phyloP scores from a whole-genome alignment of 1,140 invertebrate species.

The Euschistus heros region DNA sequence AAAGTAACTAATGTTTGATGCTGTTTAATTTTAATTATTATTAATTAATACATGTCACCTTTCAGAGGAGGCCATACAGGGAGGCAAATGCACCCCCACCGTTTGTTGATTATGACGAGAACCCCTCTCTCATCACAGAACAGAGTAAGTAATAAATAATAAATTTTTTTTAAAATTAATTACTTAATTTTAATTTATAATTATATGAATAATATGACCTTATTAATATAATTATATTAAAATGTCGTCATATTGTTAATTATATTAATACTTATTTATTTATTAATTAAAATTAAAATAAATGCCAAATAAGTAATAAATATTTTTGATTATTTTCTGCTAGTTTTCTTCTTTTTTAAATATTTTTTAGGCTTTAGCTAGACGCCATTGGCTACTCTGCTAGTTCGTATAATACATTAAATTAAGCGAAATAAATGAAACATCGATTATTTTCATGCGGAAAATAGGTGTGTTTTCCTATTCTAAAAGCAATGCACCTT shows the following conservation, averaged over 20 bases:
- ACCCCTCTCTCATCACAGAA: constrained; percentile 20
- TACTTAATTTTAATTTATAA: neutral
- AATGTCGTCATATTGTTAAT: too few species aligned
- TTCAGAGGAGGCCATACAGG: constrained; percentile 1
- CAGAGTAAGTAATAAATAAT: constrained; percentile 10
- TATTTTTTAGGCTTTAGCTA: too few species aligned
- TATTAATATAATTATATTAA: too few species aligned
- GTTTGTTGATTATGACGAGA: constrained; percentile 12
- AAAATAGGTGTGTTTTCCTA: too few species aligned
- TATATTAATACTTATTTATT: neutral
- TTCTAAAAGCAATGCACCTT: too few species aligned
- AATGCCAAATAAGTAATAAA: neutral
- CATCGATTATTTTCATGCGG: too few species aligned
- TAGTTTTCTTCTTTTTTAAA: too few species aligned
- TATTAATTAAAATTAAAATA: neutral
- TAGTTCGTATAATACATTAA: too few species aligned
- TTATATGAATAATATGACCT: too few species aligned
- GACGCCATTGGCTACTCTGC: too few species aligned
- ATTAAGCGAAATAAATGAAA: too few species aligned
- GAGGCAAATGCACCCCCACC: constrained; percentile 2
- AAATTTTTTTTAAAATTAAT: neutral
- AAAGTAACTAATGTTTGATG: neutral
- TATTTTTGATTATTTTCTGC: neutral
- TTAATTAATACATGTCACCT: neutral
- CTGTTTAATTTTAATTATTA: neutral